Conservation (phyloP, 2,797 vertebrate genomes). For the Falco concolor region DNA sequence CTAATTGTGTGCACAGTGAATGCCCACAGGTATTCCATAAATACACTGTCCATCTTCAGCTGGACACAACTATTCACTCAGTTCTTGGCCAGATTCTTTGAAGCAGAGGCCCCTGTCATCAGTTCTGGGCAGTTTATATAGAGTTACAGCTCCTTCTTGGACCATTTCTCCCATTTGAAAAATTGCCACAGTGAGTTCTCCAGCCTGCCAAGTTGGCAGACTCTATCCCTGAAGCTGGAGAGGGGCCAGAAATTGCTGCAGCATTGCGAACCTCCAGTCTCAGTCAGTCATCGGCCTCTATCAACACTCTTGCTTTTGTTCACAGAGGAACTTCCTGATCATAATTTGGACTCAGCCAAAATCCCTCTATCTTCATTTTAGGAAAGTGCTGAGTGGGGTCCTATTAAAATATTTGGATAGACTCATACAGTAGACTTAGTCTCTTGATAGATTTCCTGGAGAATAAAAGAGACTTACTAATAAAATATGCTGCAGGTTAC, state of each 20-base stretch:
- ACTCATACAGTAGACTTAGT: not conserved
- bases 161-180: conserved; percentile 73
- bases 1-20: not conserved
- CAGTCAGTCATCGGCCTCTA: conserved; percentile 66
- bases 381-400: conserved; percentile 11
- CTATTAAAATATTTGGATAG: conserved; percentile 53
- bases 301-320: conserved; percentile 62
- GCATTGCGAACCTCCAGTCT: conserved; percentile 67
- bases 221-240: conserved; percentile 60
- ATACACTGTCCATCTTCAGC: conserved; percentile 38
- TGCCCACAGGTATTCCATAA: conserved; percentile 55
- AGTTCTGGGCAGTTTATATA: conserved; percentile 69
- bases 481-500: not conserved
- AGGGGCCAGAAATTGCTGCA: conserved; percentile 63
- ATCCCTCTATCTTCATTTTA: conserved; percentile 42
- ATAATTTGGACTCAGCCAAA: conserved; percentile 49
- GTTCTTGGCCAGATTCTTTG: conserved; percentile 59
- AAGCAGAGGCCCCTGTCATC: conserved; percentile 66
- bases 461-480: conserved; percentile 3
- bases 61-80: conserved; percentile 30
- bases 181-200: conserved; percentile 71
- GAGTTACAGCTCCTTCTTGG: conserved; percentile 75
- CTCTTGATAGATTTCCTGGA: conserved; percentile 26
- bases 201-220: conserved; percentile 77
- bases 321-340: conserved; percentile 33